A percentile compares a stretch with the other conserved stretches of the same genome.
These are phyloP conservation scores for Zygogramma bicolorata DNA, from an alignment of 2,888 invertebrate species.

Conservation along the genomic window DNA sequence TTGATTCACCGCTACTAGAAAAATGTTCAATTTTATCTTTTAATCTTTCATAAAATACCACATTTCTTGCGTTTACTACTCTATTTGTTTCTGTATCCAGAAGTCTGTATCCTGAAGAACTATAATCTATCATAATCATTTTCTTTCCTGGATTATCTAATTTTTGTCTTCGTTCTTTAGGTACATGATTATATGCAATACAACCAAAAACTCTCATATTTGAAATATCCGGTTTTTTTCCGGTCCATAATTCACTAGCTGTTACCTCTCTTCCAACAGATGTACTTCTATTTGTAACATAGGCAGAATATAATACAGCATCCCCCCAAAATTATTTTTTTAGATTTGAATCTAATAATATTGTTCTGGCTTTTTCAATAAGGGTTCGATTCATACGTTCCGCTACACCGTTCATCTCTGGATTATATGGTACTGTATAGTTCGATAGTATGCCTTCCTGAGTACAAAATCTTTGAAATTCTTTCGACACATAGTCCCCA, in stretches of 20 bases:
- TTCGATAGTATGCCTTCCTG: neutral
- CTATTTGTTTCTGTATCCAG: too few species aligned
- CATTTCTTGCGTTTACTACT: too few species aligned
- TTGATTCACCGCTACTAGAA: too few species aligned
- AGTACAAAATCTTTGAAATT: constrained; percentile 6
- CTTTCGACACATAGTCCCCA: constrained; percentile 15
- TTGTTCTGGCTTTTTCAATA: constrained; percentile 11
- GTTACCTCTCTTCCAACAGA: neutral
- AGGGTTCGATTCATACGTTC: constrained; percentile 24
- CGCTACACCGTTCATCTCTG: constrained; percentile 19
- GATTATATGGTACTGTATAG: constrained; percentile 20
- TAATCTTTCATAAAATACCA: too few species aligned
- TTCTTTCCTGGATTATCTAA: too few species aligned
- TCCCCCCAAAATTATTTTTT: constrained; percentile 27
- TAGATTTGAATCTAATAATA: constrained; percentile 23
- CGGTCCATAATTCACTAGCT: too few species aligned
- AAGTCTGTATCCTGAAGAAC: too few species aligned
- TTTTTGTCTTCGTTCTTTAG: too few species aligned
- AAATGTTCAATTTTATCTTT: too few species aligned
- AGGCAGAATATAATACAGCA: neutral
- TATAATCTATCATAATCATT: too few species aligned
- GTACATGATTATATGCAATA: too few species aligned
- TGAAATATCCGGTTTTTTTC: too few species aligned
- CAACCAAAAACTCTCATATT: constrained; percentile 16
- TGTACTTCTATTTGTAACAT: constrained; percentile 22